phyloP scores from a whole-genome alignment of 2,113 vertebrate species.

The Eurypyga helias region DNA sequence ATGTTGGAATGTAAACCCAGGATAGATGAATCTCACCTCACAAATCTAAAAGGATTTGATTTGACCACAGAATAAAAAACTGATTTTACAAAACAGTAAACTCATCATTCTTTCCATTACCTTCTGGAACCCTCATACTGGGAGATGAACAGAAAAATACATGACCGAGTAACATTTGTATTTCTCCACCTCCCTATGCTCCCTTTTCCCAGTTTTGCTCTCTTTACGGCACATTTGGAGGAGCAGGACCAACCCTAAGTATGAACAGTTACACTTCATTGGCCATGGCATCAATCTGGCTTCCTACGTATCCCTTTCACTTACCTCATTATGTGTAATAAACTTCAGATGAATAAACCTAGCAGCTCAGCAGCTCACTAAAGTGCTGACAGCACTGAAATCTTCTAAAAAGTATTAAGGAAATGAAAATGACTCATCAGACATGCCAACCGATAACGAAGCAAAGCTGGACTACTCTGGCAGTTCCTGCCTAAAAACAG shows the following conservation, averaged over 20 bases:
- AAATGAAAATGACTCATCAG: slow-evolving; percentile 33
- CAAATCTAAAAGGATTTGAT: not conserved
- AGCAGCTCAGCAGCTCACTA: not conserved
- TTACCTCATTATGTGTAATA: slow-evolving; percentile 34
- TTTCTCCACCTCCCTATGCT: not conserved
- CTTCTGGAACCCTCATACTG: not conserved
- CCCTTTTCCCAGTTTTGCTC: not conserved
- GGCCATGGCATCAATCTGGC: not conserved
- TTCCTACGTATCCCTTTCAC: not conserved
- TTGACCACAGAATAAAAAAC: not conserved
- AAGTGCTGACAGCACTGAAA: not conserved
- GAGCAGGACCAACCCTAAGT: not conserved
- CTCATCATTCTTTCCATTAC: not conserved
- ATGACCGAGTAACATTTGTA: not conserved
- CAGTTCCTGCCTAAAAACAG: not conserved
- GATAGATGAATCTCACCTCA: not conserved
- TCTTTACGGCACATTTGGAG: not conserved
- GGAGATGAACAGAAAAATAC: not conserved
- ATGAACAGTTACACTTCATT: not conserved
- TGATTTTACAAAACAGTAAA: not conserved
- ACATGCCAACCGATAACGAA: not conserved
- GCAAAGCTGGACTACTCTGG: not conserved
- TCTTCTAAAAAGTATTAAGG: not conserved
- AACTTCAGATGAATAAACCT: not conserved
- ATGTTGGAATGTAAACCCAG: not conserved